A percentile compares a stretch with the other conserved stretches of the same genome.
Conservation (phyloP, 1,140 invertebrate genomes). For the Drosophila punjabiensis region DNA sequence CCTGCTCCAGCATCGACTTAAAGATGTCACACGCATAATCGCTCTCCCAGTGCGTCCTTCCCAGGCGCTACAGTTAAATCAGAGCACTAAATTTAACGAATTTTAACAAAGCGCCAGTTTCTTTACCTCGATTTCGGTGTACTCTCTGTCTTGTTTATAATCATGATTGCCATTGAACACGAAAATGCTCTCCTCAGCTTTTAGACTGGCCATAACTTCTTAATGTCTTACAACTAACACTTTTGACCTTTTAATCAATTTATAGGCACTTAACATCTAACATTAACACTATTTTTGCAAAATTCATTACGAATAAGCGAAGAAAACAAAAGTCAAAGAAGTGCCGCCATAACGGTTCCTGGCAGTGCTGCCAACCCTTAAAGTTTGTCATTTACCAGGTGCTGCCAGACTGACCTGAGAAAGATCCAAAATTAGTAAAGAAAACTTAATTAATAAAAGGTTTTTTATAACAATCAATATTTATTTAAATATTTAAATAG, state of each 20-base stretch:
- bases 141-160: neutral
- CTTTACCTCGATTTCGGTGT: conserved; percentile 41
- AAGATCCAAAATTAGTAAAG: neutral
- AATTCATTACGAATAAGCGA: conserved; percentile 7
- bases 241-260: neutral
- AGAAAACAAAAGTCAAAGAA: conserved; percentile 26
- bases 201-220: conserved; percentile 29
- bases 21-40: conserved; percentile 67
- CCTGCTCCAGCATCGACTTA: conserved; percentile 54
- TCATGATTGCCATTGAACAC: conserved; percentile 18
- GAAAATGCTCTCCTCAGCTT: conserved; percentile 34
- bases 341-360: conserved; percentile 28
- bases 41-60: conserved; percentile 52
- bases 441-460: neutral
- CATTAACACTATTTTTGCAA: neutral
- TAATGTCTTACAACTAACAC: neutral
- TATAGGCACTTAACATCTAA: neutral
- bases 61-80: conserved; percentile 35
- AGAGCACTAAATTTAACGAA: neutral
- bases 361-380: neutral
- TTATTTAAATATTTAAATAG: neutral
- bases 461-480: neutral
- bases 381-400: neutral
- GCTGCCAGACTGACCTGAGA: conserved; percentile 3
- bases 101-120: neutral